phyloP scores from a whole-genome alignment of 2,113 vertebrate genomes.

The Calyptommatus sinebrachiatus region DNA sequence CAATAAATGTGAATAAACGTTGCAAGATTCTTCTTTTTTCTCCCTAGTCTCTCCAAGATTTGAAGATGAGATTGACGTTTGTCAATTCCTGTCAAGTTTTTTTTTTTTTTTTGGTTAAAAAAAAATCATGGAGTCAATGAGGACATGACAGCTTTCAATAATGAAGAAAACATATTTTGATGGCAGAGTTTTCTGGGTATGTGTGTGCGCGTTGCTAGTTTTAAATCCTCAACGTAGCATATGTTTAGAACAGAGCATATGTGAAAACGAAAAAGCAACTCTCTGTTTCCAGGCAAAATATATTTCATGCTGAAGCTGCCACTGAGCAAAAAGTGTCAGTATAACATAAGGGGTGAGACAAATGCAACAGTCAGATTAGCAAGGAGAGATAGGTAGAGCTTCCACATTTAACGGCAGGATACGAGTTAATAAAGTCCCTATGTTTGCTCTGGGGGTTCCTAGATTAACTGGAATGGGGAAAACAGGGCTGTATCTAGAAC shows the following conservation, averaged over 20 bases:
- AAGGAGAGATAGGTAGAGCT: not conserved
- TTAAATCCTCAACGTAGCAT: constrained; percentile 73
- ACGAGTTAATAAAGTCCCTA: not conserved
- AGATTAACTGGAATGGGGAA: no score
- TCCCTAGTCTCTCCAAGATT: constrained; percentile 34
- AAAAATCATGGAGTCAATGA: constrained; percentile 19
- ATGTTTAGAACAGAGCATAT: constrained; percentile 72
- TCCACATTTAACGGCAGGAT: not conserved
- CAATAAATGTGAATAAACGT: constrained; percentile 24
- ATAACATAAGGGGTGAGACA: constrained; percentile 27
- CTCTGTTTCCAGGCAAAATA: constrained; percentile 63
- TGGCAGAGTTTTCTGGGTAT: constrained; percentile 50
- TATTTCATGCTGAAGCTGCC: constrained; percentile 48
- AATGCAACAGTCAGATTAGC: not conserved
- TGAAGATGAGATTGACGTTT: constrained; percentile 22
- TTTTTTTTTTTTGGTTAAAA: not conserved
- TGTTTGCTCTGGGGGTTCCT: no score
- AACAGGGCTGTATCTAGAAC: no score
- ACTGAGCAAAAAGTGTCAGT: constrained; percentile 35
- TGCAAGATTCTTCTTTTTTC: constrained; percentile 19
- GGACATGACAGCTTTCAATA: constrained; percentile 57
- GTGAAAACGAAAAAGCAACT: constrained; percentile 68
- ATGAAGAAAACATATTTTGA: constrained; percentile 73
- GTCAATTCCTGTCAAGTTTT: constrained; percentile 42
- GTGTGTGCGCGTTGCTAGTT: constrained; percentile 59